Evolutionary conservation across 2,888 invertebrate species (phyloP), one percentile per base, ranked within the genome.

Genomic region (Cosmia pyralina): DNA sequence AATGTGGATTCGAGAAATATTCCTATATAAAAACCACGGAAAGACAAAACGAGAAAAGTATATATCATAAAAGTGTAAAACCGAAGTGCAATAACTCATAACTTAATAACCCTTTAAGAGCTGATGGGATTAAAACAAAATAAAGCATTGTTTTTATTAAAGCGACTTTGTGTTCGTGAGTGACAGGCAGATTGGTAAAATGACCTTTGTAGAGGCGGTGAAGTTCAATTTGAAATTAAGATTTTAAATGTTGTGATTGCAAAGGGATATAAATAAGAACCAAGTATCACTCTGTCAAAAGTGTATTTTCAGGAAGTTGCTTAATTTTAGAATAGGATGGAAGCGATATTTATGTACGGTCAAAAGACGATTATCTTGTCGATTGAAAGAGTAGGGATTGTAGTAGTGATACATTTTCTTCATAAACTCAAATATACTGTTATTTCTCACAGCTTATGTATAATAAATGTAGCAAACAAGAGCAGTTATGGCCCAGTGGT

Each of bases 141-240:
- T 67, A 67, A 77, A 59, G 64, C 62, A 83, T 86, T 87, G 82
- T 87, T 87, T 82, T 86, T 78, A 67, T 74, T 77, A 72, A 72
- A 80, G 66, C 4, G 64, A 73, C 75, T 64, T 65, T 74, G 71
- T 65, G 68, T 77, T 79, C 34, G 44, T 81, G 87, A 87, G 85
- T 88, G 88, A 85, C 87, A 73, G 79, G 65, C 68, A 72, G 73
- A 81, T 85, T 87, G 81, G 71, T 72, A 76, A 81, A 72, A 50
- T 72, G 69, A 83, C 85, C 87, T 85, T 87, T 88, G 73, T 74
- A 64, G n/a, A 81, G 78, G 74, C 73, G 64, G 72, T 73, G 63
- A 76, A 75, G 79, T 84, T 84, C 58, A 86, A 77, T 85, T 66
- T 67, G n/a, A 66, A 78, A 82, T 78, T 34, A 75, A 72, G 55